Percentiles rank a stretch among this genome's conserved stretches.
These are phyloP conservation scores for Himalopsyche kuldschensis DNA, from an alignment of 2,888 invertebrate species.

Conservation along the genomic window DNA sequence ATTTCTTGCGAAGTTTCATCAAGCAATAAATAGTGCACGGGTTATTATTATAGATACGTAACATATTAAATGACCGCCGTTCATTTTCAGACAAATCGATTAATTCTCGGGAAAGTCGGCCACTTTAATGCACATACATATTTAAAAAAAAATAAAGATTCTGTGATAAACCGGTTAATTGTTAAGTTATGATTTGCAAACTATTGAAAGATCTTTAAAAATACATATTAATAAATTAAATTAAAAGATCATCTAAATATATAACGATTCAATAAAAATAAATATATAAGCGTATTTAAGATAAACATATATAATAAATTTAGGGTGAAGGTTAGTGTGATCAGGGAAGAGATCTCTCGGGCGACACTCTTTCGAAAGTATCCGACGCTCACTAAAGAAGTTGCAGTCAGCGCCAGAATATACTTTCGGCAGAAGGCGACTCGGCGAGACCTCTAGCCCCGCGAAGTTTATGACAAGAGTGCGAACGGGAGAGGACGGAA, in stretches of 20 bases:
- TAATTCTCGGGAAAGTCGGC: neutral
- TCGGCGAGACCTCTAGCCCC: neutral
- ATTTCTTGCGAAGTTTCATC: neutral
- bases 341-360: neutral
- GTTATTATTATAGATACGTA: neutral
- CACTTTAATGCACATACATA: slow-evolving; percentile 25
- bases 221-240: slow-evolving; percentile 1
- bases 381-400: neutral
- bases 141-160: slow-evolving; percentile 50
- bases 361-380: neutral
- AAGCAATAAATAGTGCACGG: neutral
- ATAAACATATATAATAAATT: slow-evolving; percentile 9
- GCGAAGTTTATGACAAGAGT: neutral
- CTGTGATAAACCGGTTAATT: slow-evolving; percentile 71
- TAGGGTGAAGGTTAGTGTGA: slow-evolving; percentile 35
- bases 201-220: slow-evolving; percentile 9
- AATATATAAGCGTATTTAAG: neutral
- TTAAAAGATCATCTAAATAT: slow-evolving; percentile 12
- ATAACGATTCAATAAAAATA: slow-evolving; percentile 2
- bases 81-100: neutral
- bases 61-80: neutral
- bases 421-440: neutral
- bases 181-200: slow-evolving; percentile 67
- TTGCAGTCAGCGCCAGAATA: neutral
- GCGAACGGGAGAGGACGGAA: neutral